Percentiles rank a stretch among this genome's conserved stretches.
phyloP scores from a whole-genome alignment of 2,113 vertebrate genomes.

The Crotalus horridus region DNA sequence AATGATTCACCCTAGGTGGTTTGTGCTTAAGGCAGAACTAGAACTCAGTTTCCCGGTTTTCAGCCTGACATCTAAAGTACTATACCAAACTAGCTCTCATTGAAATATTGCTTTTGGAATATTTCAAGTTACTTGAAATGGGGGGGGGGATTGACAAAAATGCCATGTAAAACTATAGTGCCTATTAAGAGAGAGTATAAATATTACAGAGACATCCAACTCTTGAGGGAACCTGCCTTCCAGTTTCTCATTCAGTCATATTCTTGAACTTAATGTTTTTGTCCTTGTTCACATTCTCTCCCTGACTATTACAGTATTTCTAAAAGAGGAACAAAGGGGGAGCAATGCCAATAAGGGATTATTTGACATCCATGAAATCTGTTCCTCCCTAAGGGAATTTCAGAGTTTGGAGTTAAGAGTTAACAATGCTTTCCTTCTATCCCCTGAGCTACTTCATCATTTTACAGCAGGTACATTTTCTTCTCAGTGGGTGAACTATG shows the following conservation, averaged over 20 bases:
- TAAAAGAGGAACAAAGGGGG: not conserved
- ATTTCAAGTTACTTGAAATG: not conserved
- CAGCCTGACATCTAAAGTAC: not conserved
- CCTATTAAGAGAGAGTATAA: not conserved
- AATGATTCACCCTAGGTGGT: not conserved
- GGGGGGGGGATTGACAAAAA: not conserved
- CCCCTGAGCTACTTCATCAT: conserved; percentile 20
- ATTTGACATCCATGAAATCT: not conserved
- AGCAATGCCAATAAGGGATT: conserved; percentile 1
- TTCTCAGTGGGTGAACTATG: conserved; percentile 56
- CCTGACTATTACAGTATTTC: not conserved
- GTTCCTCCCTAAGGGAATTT: conserved; percentile 24
- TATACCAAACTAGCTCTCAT: not conserved
- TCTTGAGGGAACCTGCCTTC: not conserved
- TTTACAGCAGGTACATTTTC: conserved; percentile 56
- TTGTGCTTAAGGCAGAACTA: not conserved
- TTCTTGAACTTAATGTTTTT: not conserved
- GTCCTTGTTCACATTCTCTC: not conserved
- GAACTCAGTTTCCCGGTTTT: not conserved
- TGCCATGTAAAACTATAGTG: not conserved
- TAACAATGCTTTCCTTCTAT: not conserved
- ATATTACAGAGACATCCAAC: not conserved
- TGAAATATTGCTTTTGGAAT: not conserved
- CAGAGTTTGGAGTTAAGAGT: not conserved
- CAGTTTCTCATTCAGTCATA: not conserved